phyloP scores from a whole-genome alignment of 1,140 invertebrate genomes.

The Gonatopus flavifemur region DNA sequence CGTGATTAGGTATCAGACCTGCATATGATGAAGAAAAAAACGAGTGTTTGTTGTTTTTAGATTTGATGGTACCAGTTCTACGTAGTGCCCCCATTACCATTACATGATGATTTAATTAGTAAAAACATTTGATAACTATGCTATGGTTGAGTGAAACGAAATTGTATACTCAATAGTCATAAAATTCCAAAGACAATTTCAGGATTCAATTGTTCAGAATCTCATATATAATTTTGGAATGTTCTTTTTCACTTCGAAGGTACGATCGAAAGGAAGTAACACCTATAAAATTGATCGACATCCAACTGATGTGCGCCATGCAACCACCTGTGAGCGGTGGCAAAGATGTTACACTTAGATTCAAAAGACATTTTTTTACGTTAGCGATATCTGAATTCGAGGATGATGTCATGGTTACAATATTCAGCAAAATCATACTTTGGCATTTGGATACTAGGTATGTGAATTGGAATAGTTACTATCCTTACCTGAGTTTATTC shows the following conservation, averaged over 20 bases:
- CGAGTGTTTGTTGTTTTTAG: too few species aligned
- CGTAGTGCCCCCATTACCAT: too few species aligned
- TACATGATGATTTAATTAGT: too few species aligned
- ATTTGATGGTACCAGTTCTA: too few species aligned
- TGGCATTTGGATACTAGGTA: constrained; percentile 88
- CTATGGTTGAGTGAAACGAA: too few species aligned
- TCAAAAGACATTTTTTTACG: constrained; percentile 88
- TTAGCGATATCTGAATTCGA: constrained; percentile 89
- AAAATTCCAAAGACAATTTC: too few species aligned
- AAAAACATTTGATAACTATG: too few species aligned
- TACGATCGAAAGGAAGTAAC: constrained; percentile 88
- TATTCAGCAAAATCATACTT: constrained; percentile 88
- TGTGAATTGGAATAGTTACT: not conserved
- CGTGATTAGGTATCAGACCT: too few species aligned
- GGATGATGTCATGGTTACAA: constrained; percentile 80
- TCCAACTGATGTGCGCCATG: constrained; percentile 88
- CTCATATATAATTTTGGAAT: constrained; percentile 6
- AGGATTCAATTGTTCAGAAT: too few species aligned
- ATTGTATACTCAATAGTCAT: too few species aligned
- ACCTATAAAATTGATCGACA: constrained; percentile 83
- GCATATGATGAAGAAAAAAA: too few species aligned
- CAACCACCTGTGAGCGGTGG: constrained; percentile 78
- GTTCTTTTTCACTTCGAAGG: constrained; percentile 79
- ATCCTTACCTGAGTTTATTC: not conserved
- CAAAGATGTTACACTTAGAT: constrained; percentile 82